phyloP scores from a whole-genome alignment of 64 coral and sea anemone species.

The Montipora efflorescens region DNA sequence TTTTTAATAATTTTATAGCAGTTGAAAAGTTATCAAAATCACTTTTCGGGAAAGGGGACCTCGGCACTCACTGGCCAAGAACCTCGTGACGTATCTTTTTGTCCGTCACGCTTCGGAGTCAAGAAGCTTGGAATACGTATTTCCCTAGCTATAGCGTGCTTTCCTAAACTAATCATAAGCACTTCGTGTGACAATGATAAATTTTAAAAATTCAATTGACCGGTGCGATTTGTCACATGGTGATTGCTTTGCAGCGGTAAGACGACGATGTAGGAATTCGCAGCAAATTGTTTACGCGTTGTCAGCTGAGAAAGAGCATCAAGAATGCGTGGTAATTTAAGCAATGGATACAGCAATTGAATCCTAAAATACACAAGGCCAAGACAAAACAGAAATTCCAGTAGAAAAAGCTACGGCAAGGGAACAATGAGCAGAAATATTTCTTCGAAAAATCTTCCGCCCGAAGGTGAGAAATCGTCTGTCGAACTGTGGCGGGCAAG shows the following conservation, averaged over 20 bases:
- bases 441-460: conserved; percentile 39
- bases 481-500: conserved; percentile 28
- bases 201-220: neutral
- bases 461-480: conserved; percentile 43
- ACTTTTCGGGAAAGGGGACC: too few species aligned
- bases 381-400: conserved; percentile 6
- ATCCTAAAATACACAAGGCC: neutral
- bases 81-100: too few species aligned
- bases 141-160: too few species aligned
- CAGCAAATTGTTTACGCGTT: conserved; percentile 24
- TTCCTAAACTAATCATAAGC: neutral
- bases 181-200: neutral
- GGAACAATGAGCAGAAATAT: conserved; percentile 57
- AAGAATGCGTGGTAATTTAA: conserved; percentile 24
- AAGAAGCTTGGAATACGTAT: too few species aligned
- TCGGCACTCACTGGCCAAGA: too few species aligned
- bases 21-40: too few species aligned
- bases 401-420: neutral
- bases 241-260: too few species aligned
- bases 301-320: conserved; percentile 22
- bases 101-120: too few species aligned
- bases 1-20: too few species aligned
- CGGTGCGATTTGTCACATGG: neutral
- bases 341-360: conserved; percentile 2
- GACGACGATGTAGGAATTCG: neutral